phyloP scores from a whole-genome alignment of 1,140 invertebrate species.

The Drosophila parvula region DNA sequence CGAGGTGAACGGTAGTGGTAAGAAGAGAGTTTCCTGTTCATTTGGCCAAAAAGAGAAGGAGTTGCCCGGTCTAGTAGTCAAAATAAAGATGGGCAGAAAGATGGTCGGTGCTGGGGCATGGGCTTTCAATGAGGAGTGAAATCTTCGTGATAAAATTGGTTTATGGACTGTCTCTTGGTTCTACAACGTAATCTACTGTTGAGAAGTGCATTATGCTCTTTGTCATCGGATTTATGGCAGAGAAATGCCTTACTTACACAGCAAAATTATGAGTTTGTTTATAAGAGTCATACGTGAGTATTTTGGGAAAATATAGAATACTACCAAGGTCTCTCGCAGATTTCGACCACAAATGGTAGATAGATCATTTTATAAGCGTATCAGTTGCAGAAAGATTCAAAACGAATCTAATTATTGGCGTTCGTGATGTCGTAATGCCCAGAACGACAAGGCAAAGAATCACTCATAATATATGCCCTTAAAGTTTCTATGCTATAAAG shows the following conservation, averaged over 20 bases:
- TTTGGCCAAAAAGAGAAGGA: conserved; percentile 33
- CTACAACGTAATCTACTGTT: conserved; percentile 57
- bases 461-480: no score
- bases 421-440: no score
- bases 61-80: conserved; percentile 28
- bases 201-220: conserved; percentile 38
- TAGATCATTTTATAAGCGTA: no score
- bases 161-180: conserved; percentile 58
- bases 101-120: conserved; percentile 12
- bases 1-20: conserved; percentile 1
- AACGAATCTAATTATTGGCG: no score
- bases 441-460: no score
- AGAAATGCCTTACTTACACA: not conserved
- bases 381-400: no score
- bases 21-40: conserved; percentile 39
- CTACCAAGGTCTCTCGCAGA: no score
- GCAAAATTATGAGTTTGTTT: not conserved
- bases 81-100: conserved; percentile 40
- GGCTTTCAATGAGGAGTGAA: conserved; percentile 32
- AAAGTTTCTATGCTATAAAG: no score
- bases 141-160: conserved; percentile 69
- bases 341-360: no score
- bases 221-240: conserved; percentile 17
- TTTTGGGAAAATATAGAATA: no score
- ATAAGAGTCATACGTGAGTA: not conserved